phyloP scores from a whole-genome alignment of 2,113 vertebrate genomes.

The Rhegmatorhina hoffmannsi region DNA sequence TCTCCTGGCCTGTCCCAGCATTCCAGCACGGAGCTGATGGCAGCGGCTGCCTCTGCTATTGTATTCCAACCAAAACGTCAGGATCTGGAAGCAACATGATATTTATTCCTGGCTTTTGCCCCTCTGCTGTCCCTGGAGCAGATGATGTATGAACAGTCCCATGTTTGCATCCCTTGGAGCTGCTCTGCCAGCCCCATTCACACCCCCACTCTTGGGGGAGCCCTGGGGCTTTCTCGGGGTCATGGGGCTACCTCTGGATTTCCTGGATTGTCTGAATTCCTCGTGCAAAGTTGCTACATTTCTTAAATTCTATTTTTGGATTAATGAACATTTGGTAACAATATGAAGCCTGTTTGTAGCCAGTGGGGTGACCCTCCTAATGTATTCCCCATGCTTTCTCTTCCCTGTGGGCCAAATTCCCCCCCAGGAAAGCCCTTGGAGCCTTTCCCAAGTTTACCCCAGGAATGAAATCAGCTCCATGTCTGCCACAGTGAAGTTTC shows the following conservation, averaged over 20 bases:
- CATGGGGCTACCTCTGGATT: slow-evolving; percentile 46
- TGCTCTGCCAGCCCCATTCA: neutral
- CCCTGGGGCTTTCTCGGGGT: slow-evolving; percentile 15
- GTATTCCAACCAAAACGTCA: neutral
- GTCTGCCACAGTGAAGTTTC: neutral
- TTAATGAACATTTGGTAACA: slow-evolving; percentile 34
- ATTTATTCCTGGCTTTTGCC: slow-evolving; percentile 14
- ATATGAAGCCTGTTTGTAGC: slow-evolving; percentile 12
- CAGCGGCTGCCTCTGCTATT: accelerated
- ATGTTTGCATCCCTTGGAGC: neutral
- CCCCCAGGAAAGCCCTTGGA: neutral
- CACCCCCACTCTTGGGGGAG: neutral
- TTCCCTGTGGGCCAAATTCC: neutral
- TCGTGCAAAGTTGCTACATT: slow-evolving; percentile 8
- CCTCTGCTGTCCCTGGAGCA: neutral
- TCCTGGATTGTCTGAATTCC: slow-evolving; percentile 61
- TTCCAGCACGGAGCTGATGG: neutral
- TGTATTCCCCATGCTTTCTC: slow-evolving; percentile 6
- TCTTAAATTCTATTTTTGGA: slow-evolving; percentile 57
- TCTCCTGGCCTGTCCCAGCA: accelerated
- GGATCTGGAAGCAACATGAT: neutral
- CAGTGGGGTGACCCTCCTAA: slow-evolving; percentile 23
- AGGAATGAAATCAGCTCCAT: neutral
- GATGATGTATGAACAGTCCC: neutral
- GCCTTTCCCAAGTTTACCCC: neutral